Conservation (phyloP, 2,888 invertebrate genomes). For the Dilophus febrilis region DNA sequence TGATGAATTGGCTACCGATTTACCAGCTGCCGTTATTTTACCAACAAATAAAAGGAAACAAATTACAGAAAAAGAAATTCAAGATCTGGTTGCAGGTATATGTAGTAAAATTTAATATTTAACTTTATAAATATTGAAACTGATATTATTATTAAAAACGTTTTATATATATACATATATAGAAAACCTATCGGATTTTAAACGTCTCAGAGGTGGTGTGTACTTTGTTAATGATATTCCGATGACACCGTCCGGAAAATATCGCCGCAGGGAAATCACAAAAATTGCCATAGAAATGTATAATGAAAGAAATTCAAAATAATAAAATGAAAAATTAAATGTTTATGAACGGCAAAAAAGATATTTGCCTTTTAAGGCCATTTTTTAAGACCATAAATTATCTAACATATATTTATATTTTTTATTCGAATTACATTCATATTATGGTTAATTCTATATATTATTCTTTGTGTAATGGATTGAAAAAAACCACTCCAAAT, state of each 20-base stretch:
- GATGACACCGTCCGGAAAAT: constrained; percentile 24
- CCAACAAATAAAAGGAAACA: constrained; percentile 5
- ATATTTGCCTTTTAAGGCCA: too few relatives aligned
- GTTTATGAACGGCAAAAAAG: too few relatives aligned
- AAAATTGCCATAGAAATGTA: constrained; percentile 5
- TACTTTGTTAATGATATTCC: constrained; percentile 15
- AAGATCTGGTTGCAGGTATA: constrained; percentile 12
- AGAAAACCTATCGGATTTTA: constrained; percentile 15
- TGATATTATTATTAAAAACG: too few relatives aligned
- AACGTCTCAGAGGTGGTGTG: constrained; percentile 16
- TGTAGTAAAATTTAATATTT: background rate
- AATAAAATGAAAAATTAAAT: too few relatives aligned
- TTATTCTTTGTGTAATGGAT: too few relatives aligned
- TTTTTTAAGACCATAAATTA: too few relatives aligned
- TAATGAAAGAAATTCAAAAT: constrained; percentile 14
- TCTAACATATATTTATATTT: too few relatives aligned
- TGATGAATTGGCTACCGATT: constrained; percentile 17
- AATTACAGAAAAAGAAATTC: constrained; percentile 14
- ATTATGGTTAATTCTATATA: too few relatives aligned
- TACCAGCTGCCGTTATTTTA: constrained; percentile 21
- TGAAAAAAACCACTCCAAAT: too few relatives aligned
- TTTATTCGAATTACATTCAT: too few relatives aligned
- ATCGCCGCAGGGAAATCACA: constrained; percentile 16
- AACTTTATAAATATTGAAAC: background rate
- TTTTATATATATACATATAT: background rate